Evolutionary conservation across 2,888 invertebrate species (phyloP).

Genomic region (Lissocephala sabroskyi): DNA sequence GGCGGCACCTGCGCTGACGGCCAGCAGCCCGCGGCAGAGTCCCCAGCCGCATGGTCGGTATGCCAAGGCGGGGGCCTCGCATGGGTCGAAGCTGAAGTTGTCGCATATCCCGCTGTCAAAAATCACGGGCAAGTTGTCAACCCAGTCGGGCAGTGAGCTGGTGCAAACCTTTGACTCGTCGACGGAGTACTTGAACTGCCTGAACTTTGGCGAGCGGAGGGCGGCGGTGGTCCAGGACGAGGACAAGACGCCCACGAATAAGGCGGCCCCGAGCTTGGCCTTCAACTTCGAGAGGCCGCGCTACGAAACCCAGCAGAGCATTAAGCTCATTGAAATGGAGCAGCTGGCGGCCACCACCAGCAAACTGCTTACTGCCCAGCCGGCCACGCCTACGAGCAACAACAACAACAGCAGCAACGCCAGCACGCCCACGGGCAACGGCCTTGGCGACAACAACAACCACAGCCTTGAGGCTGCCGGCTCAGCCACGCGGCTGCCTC

Average conservation of each 20-base stretch:
- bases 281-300: conserved; percentile 60
- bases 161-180: conserved; percentile 67
- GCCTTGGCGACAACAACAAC: not conserved
- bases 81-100: conserved; percentile 48
- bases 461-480: not conserved
- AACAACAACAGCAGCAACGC: conserved; percentile 1
- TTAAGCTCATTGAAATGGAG: conserved; percentile 54
- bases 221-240: conserved; percentile 39
- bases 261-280: conserved; percentile 34
- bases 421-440: not conserved
- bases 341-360: conserved; percentile 41
- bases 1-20: not conserved
- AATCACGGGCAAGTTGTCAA: conserved; percentile 68
- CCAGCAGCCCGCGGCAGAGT: conserved; percentile 27
- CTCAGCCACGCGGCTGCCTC: conserved; percentile 14
- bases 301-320: conserved; percentile 42
- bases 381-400: conserved; percentile 14
- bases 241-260: conserved; percentile 66
- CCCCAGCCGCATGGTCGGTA: conserved; percentile 46
- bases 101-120: conserved; percentile 70
- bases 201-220: conserved; percentile 25
- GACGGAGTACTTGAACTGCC: conserved; percentile 51
- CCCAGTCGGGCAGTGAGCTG: conserved; percentile 69
- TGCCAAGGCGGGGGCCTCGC: conserved; percentile 23
- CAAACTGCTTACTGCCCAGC: conserved; percentile 26